Base-by-base conservation (phyloP, 1,140 invertebrate species). In the Zelostemma sp. region DNA sequence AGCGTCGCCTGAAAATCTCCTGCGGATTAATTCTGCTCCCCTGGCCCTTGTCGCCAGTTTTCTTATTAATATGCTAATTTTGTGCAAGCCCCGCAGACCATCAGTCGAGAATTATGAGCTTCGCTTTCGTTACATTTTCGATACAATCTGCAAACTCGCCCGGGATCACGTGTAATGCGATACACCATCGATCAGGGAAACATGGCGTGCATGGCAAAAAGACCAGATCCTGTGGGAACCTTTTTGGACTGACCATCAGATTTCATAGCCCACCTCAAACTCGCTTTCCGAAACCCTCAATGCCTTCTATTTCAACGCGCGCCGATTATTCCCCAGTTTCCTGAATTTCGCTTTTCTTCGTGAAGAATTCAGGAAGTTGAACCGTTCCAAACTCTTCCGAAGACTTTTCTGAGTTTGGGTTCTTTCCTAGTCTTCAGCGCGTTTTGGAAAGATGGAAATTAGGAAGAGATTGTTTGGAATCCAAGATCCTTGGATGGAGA, bases 11-110 rank as follows among this genome's bases (percentile, higher is more conserved):
- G 63, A 57, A 54, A 62, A 73, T 75, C 65, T 76, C 78, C 75
- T 78, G 78, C 71, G 75, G 75, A 76, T 79, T 82, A 76, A 77
- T 85, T 79, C 83, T 85, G 82, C 69, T 85, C 80, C 73, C 84
- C 83, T 85, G 82, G 68, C 82, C 77, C 80, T 78, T 85, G 83
- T 85, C 83, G 78, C 78, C 80, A 76, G 71, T 72, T 78, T 82
- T 84, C 83, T 85, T 85, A 85, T 85, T 85, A 85, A 85, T 85
- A 85, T 85, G 83, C 82, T 85, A 85, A 85, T 85, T 84, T 81
- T 72, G 70, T 63, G 59, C 53, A 62, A 59, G 63, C 54, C 40
- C 19, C 40, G 46, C 50, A 33, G 33, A 38, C 41, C 11, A 25
- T 67, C 16, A 49, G 35, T 41, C 59, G 51, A 3, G 21, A 4